These are phyloP conservation scores for Centrocercus urophasianus DNA, from an alignment of 2,113 vertebrate species.

Conservation along the genomic window DNA sequence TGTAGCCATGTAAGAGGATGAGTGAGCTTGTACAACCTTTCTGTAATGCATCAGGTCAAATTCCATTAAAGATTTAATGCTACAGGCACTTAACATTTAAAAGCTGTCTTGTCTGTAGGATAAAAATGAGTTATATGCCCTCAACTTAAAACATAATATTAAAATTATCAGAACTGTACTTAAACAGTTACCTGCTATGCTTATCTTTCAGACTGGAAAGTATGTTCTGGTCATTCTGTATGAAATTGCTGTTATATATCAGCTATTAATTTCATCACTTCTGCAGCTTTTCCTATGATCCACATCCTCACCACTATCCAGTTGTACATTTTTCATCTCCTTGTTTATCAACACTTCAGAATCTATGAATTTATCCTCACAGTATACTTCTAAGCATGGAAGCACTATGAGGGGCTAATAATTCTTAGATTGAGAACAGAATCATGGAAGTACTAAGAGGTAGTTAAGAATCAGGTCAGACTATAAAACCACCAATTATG, in stretches of 20 bases:
- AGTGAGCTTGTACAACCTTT: slow-evolving; percentile 6
- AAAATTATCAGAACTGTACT: neutral
- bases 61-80: slow-evolving; percentile 26
- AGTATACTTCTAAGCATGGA: neutral
- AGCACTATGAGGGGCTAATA: neutral
- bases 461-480: neutral
- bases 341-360: neutral
- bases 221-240: neutral
- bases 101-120: neutral
- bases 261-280: neutral
- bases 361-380: neutral
- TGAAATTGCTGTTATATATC: neutral
- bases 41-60: slow-evolving; percentile 29
- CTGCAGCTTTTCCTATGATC: neutral
- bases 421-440: neutral
- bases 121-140: neutral
- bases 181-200: neutral
- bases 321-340: neutral
- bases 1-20: slow-evolving; percentile 11
- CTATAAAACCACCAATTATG: neutral
- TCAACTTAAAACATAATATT: slow-evolving; percentile 15
- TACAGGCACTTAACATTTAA: slow-evolving; percentile 16
- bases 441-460: neutral
- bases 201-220: neutral
- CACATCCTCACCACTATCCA: neutral